Conservation (phyloP, 2,113 vertebrate species). For the Lutjanus erythropterus region DNA sequence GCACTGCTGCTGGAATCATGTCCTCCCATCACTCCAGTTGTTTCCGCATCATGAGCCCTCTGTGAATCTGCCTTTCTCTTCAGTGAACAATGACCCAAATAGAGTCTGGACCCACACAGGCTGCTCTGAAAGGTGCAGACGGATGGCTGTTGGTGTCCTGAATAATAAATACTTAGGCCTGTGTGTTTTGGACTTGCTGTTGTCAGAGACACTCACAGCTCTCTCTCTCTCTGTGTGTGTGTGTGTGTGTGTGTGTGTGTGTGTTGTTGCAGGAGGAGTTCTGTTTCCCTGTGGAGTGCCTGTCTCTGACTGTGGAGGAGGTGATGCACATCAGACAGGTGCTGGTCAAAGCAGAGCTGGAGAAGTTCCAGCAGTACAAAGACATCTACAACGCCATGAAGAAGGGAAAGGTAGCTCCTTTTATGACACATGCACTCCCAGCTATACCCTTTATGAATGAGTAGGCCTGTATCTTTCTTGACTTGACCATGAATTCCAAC, state of each 20-base stretch:
- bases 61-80: background rate
- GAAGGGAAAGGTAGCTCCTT: constrained; percentile 94
- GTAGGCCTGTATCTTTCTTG: background rate
- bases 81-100: constrained; percentile 22
- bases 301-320: constrained; percentile 97
- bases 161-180: constrained; percentile 21
- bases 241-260: constrained; percentile 59
- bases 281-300: constrained; percentile 96
- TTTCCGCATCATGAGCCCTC: constrained; percentile 1
- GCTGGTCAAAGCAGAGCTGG: constrained; percentile 97
- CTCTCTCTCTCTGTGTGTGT: too few relatives aligned
- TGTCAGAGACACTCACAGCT: constrained; percentile 3
- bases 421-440: background rate
- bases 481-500: background rate
- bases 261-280: constrained; percentile 94
- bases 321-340: constrained; percentile 99
- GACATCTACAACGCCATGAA: constrained; percentile 98
- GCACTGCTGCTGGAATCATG: constrained; percentile 1
- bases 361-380: constrained; percentile 99
- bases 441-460: background rate
- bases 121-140: constrained; percentile 19
- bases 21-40: background rate
- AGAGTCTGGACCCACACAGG: constrained; percentile 8
- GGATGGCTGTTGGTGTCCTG: constrained; percentile 1
- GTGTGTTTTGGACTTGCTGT: constrained; percentile 21